A percentile compares a stretch with the other conserved stretches of the same genome.
These are phyloP conservation scores for Tachysurus fulvidraco DNA, from an alignment of 2,113 vertebrate species.

Conservation along the genomic window DNA sequence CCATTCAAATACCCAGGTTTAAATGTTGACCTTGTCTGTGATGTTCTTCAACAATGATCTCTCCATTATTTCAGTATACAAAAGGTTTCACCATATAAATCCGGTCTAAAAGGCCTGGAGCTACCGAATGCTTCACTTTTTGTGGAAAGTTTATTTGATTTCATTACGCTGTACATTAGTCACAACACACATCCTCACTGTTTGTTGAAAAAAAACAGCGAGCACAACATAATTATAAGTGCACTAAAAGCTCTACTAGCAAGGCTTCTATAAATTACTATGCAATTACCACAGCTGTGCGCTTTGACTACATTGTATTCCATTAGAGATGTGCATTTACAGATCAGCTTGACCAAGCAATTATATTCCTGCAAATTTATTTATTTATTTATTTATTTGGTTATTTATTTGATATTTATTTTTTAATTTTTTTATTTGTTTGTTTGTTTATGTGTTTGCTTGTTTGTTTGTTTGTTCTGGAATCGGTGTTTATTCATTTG, in stretches of 20 bases:
- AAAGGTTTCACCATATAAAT: background rate
- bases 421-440: background rate
- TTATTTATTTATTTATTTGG: background rate
- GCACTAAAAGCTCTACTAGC: conserved; percentile 47
- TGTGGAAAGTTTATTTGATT: conserved; percentile 14
- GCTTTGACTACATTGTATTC: conserved; percentile 17
- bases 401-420: background rate
- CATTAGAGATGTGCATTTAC: conserved; percentile 50
- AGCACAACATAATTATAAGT: conserved; percentile 42
- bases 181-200: background rate
- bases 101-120: background rate
- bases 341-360: conserved; percentile 37
- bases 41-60: background rate
- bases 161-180: conserved; percentile 37
- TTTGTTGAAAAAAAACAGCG: conserved; percentile 21
- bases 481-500: conserved; percentile 2
- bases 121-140: background rate
- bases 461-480: no score
- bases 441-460: no score
- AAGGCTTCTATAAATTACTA: conserved; percentile 33
- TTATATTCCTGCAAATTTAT: conserved; percentile 38
- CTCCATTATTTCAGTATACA: background rate
- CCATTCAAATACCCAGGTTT: background rate
- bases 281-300: conserved; percentile 43
- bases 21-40: background rate